Evolutionary conservation across 2,113 vertebrate genomes (phyloP), one percentile per base, ranked within the genome.

Genomic region (Ciconia maguari): DNA sequence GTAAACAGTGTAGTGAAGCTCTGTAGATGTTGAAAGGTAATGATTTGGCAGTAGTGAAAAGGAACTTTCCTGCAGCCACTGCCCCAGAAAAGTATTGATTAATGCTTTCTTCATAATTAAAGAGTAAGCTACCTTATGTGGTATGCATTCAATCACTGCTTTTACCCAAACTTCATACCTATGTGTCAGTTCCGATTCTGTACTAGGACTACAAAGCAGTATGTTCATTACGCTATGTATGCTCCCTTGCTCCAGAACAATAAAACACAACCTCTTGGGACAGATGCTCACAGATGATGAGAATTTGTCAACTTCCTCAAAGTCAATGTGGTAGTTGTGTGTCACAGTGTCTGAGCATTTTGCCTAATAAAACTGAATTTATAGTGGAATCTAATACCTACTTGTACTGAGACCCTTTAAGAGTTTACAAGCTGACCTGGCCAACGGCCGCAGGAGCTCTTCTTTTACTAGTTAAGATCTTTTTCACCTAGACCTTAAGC

Each of bases 181-280:
- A 7, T 0, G 0, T 19, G 57, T 69, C 75, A 41, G 55, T 29
- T 89, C 46, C 7, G 24, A 18, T 41, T 61, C 86, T 0, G 0
- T 16, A 7, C 16, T 5, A 14, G 38, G 30, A 64, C 16, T 60
- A 60, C 60, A 60, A 44, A 78, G 54, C 54, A 44, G 24, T 5
- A 3, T 18, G 15, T 14, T 74, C 27, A 6, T 65, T 49, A 60
- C 27, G 60, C 21, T 10, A 10, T 21, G 16, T 16, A 29, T 30
- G 38, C n/a, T 85, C 7, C 65, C 68, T 65, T 78, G 70, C 55
- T 55, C n/a, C 74, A 51, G 42, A 69, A 82, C 29, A 65, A 22
- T 21, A 32, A 48, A 76, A 55, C 38, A 22, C 34, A 74, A 13
- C 12, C 46, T 64, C 41, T 17, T 51, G 60, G 44, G 38, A 55